Evolutionary conservation across 1,140 invertebrate genomes (phyloP), one percentile per base, ranked within the genome.

Genomic region (Drosophila pallidifrons): DNA sequence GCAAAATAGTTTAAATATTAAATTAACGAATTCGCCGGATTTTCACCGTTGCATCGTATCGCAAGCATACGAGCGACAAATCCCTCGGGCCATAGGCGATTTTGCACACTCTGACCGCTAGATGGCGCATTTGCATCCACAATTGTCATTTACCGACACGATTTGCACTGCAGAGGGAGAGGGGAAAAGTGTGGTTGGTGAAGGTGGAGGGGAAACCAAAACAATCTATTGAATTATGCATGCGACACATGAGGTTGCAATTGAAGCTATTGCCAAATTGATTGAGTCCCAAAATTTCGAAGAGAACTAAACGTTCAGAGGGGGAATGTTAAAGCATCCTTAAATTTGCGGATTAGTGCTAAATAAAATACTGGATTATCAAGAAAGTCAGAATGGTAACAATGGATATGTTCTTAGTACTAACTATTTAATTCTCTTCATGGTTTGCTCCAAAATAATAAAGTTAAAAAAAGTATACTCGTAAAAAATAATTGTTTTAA

Each of bases 1-100:
- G 71, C 64, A 74, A 87, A 80, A 88, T 88, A 72, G 68, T 74
- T 88, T 59, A 65, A 76, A 81, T 88, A 88, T 88, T 88, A 79
- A 74, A 82, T 87, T 69, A 63, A 15, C 35, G 25, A 25, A 51
- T 64, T 66, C 66, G 59, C 38, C 45, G 16, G 51, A 63, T 11
- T 45, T 61, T 46, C 59, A 41, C 51, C 51, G 38, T 45, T 51
- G 32, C 59, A 41, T 43, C 43, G 38, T 41, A 45, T 46, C 41
- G 35, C 35, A 6, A 41, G 3, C 11, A 41, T 10, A 10, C 38
- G 32, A 25, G 20, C 20, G 66, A 41, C 35, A 64, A 43, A 74
- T 77, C 52, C 73, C 64, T 30, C n/a, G 35, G 63, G 63, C 49
- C 25, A 54, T 55, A n/a, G 10, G 10, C 49, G 13, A 38, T 35